phyloP scores from a whole-genome alignment of 23 tunicate genomes.

The Halocynthia roretzi region DNA sequence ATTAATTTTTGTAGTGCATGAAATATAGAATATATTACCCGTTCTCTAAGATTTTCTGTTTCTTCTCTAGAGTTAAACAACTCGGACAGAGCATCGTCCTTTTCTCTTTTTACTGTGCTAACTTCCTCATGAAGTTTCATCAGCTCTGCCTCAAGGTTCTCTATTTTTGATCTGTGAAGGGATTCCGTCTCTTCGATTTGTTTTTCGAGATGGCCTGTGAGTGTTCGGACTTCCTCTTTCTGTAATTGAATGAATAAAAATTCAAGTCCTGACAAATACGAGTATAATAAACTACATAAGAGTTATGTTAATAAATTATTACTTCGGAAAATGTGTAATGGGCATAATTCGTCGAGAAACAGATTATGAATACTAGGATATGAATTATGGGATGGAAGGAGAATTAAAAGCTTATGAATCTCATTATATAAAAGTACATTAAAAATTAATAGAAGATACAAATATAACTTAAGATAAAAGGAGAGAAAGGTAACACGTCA shows the following conservation, averaged over 20 bases:
- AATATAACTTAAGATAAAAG: no score
- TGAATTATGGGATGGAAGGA: no score
- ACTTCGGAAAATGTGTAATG: no score
- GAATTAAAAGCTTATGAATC: no score
- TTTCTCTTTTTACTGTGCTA: background rate
- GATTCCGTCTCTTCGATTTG: slow-evolving; percentile 50
- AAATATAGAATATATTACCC: background rate
- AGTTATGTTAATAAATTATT: no score
- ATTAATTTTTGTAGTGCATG: background rate
- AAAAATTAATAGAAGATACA: no score
- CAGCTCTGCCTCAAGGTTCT: slow-evolving; percentile 31
- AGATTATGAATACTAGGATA: no score
- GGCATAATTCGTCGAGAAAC: no score
- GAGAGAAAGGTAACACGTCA: no score
- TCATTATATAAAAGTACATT: no score
- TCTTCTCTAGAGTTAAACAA: slow-evolving; percentile 5
- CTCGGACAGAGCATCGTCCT: slow-evolving; percentile 1
- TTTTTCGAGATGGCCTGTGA: slow-evolving; percentile 54
- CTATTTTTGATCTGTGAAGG: slow-evolving; percentile 32
- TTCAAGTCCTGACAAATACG: background rate
- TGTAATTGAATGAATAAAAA: background rate
- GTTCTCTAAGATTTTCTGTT: slow-evolving; percentile 1
- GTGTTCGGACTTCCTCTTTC: slow-evolving; percentile 43
- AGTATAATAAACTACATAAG: no score
- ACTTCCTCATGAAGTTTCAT: background rate